Percentiles rank a stretch among this genome's conserved stretches.
These are phyloP conservation scores for Nymphalis io DNA, from an alignment of 1,140 invertebrate genomes.

Conservation along the genomic window DNA sequence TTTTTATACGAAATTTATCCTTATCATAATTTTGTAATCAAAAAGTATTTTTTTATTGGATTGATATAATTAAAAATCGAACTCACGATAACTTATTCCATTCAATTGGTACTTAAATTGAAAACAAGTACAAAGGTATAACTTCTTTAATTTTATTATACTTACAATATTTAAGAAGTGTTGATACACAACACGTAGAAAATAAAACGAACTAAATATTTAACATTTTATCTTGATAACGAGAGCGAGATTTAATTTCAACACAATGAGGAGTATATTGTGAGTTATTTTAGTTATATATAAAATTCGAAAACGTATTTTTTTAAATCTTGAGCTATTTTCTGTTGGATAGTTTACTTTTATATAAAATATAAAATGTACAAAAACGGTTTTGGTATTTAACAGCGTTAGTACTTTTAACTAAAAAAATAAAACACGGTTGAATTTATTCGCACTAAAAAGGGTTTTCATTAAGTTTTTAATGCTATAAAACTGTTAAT, in stretches of 20 bases:
- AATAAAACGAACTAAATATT: not conserved
- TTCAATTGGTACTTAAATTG: not conserved
- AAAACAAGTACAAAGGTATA: not conserved
- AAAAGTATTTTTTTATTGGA: not conserved
- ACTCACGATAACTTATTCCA: not conserved
- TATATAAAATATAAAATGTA: slow-evolving; percentile 2
- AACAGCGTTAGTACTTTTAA: slow-evolving; percentile 2
- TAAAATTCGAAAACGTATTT: not conserved
- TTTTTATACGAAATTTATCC: not conserved
- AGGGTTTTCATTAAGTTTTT: slow-evolving; percentile 12
- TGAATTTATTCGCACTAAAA: slow-evolving; percentile 11
- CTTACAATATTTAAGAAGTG: not conserved
- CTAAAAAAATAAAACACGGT: not conserved
- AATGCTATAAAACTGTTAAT: slow-evolving; percentile 13
- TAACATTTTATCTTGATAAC: not conserved
- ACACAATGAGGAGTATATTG: not conserved
- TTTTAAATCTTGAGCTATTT: not conserved
- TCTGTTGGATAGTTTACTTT: not conserved
- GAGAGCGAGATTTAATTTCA: not conserved
- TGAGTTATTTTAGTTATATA: not conserved
- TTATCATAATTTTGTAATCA: not conserved
- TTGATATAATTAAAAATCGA: not conserved
- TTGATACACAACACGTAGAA: not conserved
- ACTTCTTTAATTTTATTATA: not conserved
- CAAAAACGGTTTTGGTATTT: slow-evolving; percentile 11